Evolutionary conservation across 2,797 vertebrate genomes (phyloP), one percentile per base, ranked within the genome.

Genomic region (Parauchenoglanis punctatus): DNA sequence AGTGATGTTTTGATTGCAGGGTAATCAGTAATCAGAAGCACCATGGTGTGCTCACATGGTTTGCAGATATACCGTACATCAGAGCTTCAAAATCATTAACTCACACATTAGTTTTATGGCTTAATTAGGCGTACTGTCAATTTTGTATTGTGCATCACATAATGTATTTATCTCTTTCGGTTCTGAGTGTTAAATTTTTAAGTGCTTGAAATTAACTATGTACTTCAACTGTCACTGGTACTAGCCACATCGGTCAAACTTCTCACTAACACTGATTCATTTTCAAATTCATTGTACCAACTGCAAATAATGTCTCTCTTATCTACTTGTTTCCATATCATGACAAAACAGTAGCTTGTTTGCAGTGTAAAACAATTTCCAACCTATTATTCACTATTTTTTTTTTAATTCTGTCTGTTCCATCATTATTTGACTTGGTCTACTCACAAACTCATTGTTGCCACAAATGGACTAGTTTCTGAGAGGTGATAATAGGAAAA

Each of bases 1-100:
- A 81, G 67, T 77, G 70, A 52, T 2, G 58, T 31, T 25, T 78
- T 46, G 73, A 70, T 61, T 84, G 63, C 40, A 52, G 4, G 86
- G 44, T 85, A 73, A 85, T 86, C 75, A 85, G 75, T 80, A 68
- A 85, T 88, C 76, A 81, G 58, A 65, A 72, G 68, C 87, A 85
- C 58, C 76, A 76, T 82, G n/a, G 44, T 68, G 80, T 35, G 49
- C 44, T 68, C 80, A 83, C 18, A 17, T 46, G 25, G 12, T 54
- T 52, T 85, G 44, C 20, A n/a, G 6, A 72, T 72, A 52, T 54
- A 73, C 23, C 23, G 17, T 8, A 80, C 23, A 54, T 31, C 61
- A 46, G 4, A 59, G 56, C 31, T 25, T 70, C 35, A 56, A 31
- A 17, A 49, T 63, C 70, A 73, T 75, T 75, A 59, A 75, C 70